Evolutionary conservation across 2,113 vertebrate species (phyloP), one percentile per base, ranked within the genome.

Genomic region (Pyrgilauda ruficollis): DNA sequence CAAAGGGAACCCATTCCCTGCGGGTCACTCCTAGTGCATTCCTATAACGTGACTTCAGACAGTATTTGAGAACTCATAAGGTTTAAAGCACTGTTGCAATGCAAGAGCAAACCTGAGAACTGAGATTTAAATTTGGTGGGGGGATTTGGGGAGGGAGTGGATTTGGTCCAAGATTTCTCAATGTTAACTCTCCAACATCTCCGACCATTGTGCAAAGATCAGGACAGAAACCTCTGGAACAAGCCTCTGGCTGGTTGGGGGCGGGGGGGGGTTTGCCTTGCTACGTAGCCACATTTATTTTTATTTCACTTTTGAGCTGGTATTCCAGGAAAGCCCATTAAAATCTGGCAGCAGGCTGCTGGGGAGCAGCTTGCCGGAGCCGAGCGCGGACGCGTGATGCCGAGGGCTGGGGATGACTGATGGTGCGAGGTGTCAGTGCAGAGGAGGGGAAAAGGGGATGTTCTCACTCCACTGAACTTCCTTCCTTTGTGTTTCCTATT

Each of bases 401-500:
- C 16, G 75, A 52, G 5, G 58, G 14, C 1, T 33, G 87, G 84
- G 95, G 72, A 73, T 94, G 95, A 81, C 80, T 41, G 90, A 81
- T 78, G 88, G 88, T 21, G 19, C 2, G 84, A 91, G 92, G 95
- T 88, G 89, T 69, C 11, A 10, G 43, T 56, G 70, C 63, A 9
- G 67, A 91, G 91, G 88, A 90, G 85, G 83, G 90, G 91, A 77
- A 64, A 84, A 62, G 82, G 63, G 95, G 80, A 95, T 96, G 75
- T 93, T 97, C 96, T 93, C 89, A 56, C 82, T 89, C 69, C 6
- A 5, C 61, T 89, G 76, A 83, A 79, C 85, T 96, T 95, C 93
- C 87, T 95, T 96, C 95, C 96, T 86, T 95, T 94, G 94, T 95
- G 92, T 95, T 94, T 97, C 97, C 97, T 68, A 50, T 96, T 82